Evolutionary conservation across 2,113 vertebrate genomes (phyloP).

Genomic region (Phylloscopus trochilus): DNA sequence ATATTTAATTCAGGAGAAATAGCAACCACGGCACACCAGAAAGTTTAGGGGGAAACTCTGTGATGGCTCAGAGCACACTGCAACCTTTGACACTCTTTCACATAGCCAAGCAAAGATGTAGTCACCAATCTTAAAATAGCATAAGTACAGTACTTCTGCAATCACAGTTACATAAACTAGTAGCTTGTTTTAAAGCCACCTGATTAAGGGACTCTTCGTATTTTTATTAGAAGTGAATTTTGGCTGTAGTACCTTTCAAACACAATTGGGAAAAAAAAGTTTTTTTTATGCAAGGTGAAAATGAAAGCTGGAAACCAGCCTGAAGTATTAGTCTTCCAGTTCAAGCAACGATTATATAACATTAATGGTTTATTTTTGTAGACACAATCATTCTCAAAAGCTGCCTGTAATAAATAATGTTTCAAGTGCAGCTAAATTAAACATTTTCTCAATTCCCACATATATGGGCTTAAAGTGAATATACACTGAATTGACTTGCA

Average conservation of each 20-base stretch:
- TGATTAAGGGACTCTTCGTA: neutral
- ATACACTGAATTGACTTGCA: neutral
- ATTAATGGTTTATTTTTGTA: constrained; percentile 20
- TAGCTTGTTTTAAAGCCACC: constrained; percentile 12
- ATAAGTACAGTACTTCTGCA: constrained; percentile 46
- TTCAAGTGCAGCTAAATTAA: neutral
- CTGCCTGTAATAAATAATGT: neutral
- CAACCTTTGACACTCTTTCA: constrained; percentile 47
- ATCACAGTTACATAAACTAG: constrained; percentile 57
- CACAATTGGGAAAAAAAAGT: neutral
- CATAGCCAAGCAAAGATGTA: constrained; percentile 48
- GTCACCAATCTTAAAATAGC: constrained; percentile 63
- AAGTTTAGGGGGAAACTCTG: neutral
- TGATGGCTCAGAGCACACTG: neutral
- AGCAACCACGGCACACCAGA: neutral
- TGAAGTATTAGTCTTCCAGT: neutral
- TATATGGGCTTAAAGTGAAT: neutral
- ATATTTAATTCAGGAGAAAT: neutral
- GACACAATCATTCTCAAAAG: neutral
- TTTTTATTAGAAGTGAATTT: neutral
- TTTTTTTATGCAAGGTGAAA: neutral
- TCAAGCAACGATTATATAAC: neutral
- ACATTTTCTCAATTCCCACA: neutral
- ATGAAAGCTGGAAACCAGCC: neutral
- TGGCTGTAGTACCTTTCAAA: neutral